A percentile compares a stretch with the other conserved stretches of the same genome.
Evolutionary conservation across 2,113 vertebrate species (phyloP).

Genomic region (Australoheros scitulus): DNA sequence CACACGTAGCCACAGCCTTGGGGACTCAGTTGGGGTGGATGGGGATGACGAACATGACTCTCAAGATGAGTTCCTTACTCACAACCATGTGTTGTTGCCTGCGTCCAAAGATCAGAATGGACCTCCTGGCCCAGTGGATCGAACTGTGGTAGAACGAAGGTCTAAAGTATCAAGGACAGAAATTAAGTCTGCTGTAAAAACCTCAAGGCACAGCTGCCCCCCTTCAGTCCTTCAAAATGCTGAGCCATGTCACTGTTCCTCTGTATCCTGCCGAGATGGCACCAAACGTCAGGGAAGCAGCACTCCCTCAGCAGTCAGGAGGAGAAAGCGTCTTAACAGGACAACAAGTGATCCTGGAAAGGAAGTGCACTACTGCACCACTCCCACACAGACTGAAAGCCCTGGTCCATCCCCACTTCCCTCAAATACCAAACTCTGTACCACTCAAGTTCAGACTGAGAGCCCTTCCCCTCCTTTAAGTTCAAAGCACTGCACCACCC

Average conservation of each 20-base stretch:
- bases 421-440: constrained; percentile 57
- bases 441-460: constrained; percentile 67
- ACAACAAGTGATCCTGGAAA: constrained; percentile 79
- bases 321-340: constrained; percentile 65
- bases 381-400: constrained; percentile 69
- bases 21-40: constrained; percentile 65
- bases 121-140: constrained; percentile 39
- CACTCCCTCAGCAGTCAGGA: constrained; percentile 55
- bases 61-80: constrained; percentile 68
- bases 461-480: constrained; percentile 12
- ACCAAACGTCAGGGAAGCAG: constrained; percentile 60
- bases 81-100: constrained; percentile 37
- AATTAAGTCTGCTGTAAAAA: constrained; percentile 62
- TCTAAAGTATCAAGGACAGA: constrained; percentile 57
- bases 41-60: constrained; percentile 74
- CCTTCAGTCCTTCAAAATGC: constrained; percentile 52
- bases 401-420: constrained; percentile 39
- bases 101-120: constrained; percentile 53
- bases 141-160: constrained; percentile 54
- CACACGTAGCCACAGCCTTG: constrained; percentile 75
- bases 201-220: constrained; percentile 68
- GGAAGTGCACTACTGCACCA: constrained; percentile 73
- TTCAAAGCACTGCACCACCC: constrained; percentile 58
- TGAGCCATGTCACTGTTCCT: constrained; percentile 63
- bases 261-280: constrained; percentile 59